Evolutionary conservation across 2,797 vertebrate species (phyloP), one percentile per base, ranked within the genome.

Genomic region (Agapornis canus): DNA sequence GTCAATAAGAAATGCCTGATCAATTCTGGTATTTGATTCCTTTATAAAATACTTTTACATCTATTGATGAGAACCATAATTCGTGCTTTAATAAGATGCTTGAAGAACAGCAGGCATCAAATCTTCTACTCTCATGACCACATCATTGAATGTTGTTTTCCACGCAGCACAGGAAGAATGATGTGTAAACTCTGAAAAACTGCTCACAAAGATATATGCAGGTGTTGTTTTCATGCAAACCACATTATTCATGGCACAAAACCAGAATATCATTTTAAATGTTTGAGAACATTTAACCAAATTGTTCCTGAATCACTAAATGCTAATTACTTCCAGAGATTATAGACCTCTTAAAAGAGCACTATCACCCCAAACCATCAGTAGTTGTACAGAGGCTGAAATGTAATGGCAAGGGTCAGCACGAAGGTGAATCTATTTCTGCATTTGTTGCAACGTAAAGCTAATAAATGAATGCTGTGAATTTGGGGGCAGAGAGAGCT

Each of bases 391-490:
- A 19, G 63, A 80, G 31, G 32, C 16, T 78, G 72, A 85, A 93
- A 92, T 37, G 29, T 26, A 69, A 89, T 54, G 31, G 31, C 35
- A 87, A 89, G 73, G 29, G 77, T 82, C 78, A 75, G 48, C 17
- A 64, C 6, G 45, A 68, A 91, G 78, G 52, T 91, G 64, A 90
- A 61, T 49, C n/a, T 89, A 42, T 87, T 89, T 93, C 63, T 75
- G 35, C 42, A 59, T 83, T 63, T 92, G 10, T 72, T 93, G 76
- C 54, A 92, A 69, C 8, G 13, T 83, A 86, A 89, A 92, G 45
- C 75, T 92, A 87, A 87, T 85, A 91, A 93, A 85, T 48, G 18
- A 85, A 65, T 31, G 31, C 42, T 94, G 71, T 47, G 68, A 93
- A 93, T 83, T 61, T 75, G 49, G 49, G 65, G 57, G 82, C 76